Evolutionary conservation across 2,113 vertebrate species (phyloP).

Genomic region (Thalassarche chlororhynchos): DNA sequence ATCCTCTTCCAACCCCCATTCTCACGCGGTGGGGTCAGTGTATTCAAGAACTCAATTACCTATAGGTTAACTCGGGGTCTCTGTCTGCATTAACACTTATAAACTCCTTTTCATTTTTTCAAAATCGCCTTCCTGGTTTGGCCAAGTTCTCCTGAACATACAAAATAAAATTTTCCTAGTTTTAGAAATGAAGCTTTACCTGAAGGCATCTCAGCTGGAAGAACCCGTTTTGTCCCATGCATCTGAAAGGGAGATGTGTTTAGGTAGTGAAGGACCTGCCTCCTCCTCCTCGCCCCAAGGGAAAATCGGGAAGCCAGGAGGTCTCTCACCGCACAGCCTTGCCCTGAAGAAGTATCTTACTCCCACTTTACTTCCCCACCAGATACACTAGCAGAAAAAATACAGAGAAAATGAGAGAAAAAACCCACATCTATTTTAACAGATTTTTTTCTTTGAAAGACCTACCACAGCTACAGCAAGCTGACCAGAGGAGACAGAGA

Average conservation of each 20-base stretch:
- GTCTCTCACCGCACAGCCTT: neutral
- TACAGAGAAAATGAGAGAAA: neutral
- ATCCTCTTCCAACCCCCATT: neutral
- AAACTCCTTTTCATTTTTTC: neutral
- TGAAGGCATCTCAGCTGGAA: neutral
- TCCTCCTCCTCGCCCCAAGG: neutral
- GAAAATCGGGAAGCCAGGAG: neutral
- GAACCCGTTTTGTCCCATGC: fast-evolving
- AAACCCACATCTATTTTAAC: neutral
- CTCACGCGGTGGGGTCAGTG: neutral
- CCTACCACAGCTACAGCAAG: neutral
- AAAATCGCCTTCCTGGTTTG: neutral
- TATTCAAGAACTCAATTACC: neutral
- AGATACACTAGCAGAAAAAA: neutral
- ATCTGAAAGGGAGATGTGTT: neutral
- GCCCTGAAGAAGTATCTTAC: neutral
- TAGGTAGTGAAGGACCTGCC: neutral
- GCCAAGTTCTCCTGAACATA: neutral
- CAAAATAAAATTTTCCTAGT: neutral
- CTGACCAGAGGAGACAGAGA: neutral
- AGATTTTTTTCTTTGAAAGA: neutral
- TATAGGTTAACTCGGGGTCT: neutral
- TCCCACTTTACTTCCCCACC: neutral
- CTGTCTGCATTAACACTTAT: neutral
- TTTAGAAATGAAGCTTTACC: neutral